Conservation (phyloP, 2,113 vertebrate species). For the Sinocyclocheilus anophthalmus region DNA sequence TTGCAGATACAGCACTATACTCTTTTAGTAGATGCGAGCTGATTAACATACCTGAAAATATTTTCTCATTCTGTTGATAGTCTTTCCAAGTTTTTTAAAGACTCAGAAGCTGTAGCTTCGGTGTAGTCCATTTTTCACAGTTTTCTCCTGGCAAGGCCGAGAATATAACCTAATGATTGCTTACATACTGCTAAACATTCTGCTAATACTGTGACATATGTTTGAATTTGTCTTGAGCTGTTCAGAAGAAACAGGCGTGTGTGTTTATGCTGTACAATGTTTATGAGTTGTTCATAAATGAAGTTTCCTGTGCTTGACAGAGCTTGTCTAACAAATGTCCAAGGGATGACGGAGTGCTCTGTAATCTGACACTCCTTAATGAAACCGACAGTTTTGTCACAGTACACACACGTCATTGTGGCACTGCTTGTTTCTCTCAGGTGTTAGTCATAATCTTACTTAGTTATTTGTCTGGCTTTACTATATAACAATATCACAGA, state of each 20-base stretch:
- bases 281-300: conserved; percentile 5
- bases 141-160: background rate
- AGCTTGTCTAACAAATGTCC: conserved; percentile 49
- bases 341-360: conserved; percentile 5
- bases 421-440: background rate
- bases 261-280: background rate
- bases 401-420: background rate
- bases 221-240: background rate
- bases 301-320: conserved; percentile 26
- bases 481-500: background rate
- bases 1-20: background rate
- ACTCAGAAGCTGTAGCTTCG: background rate
- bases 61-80: background rate
- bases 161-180: background rate
- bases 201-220: background rate
- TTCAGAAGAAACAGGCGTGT: background rate
- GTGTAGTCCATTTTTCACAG: background rate
- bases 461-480: background rate
- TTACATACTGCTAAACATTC: background rate
- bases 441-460: background rate
- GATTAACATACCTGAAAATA: background rate
- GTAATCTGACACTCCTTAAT: conserved; percentile 30
- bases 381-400: conserved; percentile 18
- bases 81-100: background rate
- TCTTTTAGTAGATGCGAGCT: background rate